Evolutionary conservation across 2,113 vertebrate species (phyloP), one percentile per base, ranked within the genome.

Genomic region (Apistogramma diplotaenia): DNA sequence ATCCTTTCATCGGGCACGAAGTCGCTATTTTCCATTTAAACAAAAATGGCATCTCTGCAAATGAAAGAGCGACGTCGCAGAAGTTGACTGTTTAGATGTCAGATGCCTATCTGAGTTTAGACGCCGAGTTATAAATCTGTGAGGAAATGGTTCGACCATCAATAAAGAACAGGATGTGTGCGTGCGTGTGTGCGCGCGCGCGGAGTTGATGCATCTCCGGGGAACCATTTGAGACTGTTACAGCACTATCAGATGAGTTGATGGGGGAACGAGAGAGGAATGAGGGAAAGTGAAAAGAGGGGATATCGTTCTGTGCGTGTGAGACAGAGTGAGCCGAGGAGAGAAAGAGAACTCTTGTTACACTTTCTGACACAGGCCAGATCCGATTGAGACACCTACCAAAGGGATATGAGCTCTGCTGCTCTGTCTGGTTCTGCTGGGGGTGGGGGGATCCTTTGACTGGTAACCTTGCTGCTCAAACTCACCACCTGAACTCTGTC

Each of bases 181-280:
- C 67, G 80, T 37, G 58, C 81, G 79, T 80, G 84, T 78, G 61
- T 65, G 82, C 15, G 37, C 72, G 82, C 70, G 76, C 35, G 74
- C 18, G 16, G 71, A 79, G 79, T 87, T 82, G 89, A 91, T 87
- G 81, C 75, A 81, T 91, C 91, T 90, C 91, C 53, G 33, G 90
- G 91, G 92, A 89, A 83, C 81, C 87, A 89, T 94, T 92, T 87
- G 81, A 86, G 89, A 89, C 87, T 60, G 87, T 92, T 92, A 92
- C 84, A 91, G 85, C 84, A 80, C 81, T 82, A 88, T 91, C 88
- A 85, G 87, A 93, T 88, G 89, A 92, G 86, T 85, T 88, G 81
- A 90, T 76, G 59, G 54, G 74, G 74, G 79, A 54, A 59, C 27
- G 78, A 76, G 79, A 55, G 74, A 73, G 59, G 78, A 35, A 73